These are phyloP conservation scores for Morelia viridis DNA, from an alignment of 2,797 vertebrate species.

Conservation along the genomic window DNA sequence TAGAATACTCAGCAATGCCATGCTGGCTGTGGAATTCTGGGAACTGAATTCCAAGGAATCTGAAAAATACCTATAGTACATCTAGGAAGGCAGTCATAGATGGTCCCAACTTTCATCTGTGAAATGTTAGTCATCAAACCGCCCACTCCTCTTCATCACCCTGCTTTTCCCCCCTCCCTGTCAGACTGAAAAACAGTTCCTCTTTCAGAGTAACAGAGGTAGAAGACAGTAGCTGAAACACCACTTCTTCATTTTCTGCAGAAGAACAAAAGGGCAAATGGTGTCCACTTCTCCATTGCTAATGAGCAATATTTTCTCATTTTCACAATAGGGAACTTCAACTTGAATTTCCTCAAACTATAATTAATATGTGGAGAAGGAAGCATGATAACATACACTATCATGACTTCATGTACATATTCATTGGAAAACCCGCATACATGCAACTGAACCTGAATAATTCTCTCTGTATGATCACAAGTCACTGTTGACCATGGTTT, in stretches of 20 bases:
- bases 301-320: background rate
- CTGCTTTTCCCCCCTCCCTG: background rate
- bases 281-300: constrained; percentile 2
- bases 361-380: background rate
- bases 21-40: background rate
- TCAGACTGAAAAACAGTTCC: background rate
- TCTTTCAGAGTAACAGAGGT: constrained; percentile 47
- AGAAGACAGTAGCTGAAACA: constrained; percentile 3
- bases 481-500: background rate
- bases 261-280: constrained; percentile 28
- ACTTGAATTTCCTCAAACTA: background rate
- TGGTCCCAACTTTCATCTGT: background rate
- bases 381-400: background rate
- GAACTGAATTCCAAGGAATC: too few relatives aligned
- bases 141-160: background rate
- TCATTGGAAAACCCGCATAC: background rate
- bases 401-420: background rate
- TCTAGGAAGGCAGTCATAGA: background rate
- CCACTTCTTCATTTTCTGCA: constrained; percentile 31
- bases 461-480: background rate
- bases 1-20: background rate
- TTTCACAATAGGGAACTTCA: constrained; percentile 18
- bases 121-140: background rate
- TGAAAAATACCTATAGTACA: too few relatives aligned
- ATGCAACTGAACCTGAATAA: background rate